Evolutionary conservation across 2,888 invertebrate genomes (phyloP), one percentile per base, ranked within the genome.

Genomic region (Dryadula phaetusa): DNA sequence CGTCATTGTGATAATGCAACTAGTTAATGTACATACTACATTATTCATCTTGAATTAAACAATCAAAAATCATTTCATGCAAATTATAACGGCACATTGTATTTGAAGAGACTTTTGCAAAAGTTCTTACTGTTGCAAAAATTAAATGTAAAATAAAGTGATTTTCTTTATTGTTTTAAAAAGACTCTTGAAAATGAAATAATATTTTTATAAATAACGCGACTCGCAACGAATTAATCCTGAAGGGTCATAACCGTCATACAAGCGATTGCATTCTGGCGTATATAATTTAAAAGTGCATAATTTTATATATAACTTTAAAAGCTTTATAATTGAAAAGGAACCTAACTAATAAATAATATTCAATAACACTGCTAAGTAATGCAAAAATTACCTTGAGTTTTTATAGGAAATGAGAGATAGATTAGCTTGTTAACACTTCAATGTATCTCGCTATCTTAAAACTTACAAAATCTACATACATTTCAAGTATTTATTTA

Each of bases 111-210:
- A 46, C 47, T 25, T n/a, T 54, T 64, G 56, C 56, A 22, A 44
- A 60, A 60, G 28, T 28, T 60, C 44, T 60, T 60, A 7, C 42
- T 18, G 60, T 28, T 42, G 60, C 42, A 60, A 46, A 60, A 46
- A 60, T 60, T 60, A 60, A 60, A 60, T 60, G 60, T 60, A 64
- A 64, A 46, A 64, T 64, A 56, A 47, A 56, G 64, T 64, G 47
- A 47, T 56, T 56, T 64, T 56, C 46, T 47, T 64, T 64, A 64
- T 56, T 54, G 64, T 56, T 64, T 64, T 8, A 40, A 49, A 40
- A 46, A 60, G 60, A 60, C 44, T 46, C 60, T 60, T 60, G 60
- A 46, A 60, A 60, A 60, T 60, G 44, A 60, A 60, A 60, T 60
- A 60, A 44, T 46, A 46, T 60, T 60, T 60, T 60, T 60, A 60